Conservation (phyloP, 64 coral and sea anemone genomes). For the Stichodactyla mertensii region DNA sequence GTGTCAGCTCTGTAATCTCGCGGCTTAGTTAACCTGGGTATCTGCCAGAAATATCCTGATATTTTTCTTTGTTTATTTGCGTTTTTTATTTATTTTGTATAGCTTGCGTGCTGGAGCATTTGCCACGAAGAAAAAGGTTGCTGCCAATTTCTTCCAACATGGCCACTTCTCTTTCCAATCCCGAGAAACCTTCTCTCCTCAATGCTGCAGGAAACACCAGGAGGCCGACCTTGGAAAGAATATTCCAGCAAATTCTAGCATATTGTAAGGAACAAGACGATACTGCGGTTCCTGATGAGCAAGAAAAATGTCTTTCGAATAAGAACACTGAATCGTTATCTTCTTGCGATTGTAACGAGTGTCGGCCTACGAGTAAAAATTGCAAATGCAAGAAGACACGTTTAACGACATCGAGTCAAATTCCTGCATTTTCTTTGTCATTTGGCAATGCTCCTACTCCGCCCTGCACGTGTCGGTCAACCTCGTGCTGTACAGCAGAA, state of each 20-base stretch:
- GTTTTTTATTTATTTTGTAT: neutral
- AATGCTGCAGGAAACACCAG: neutral
- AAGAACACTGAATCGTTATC: neutral
- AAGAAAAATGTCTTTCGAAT: neutral
- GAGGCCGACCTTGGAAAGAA: neutral
- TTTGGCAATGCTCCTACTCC: neutral
- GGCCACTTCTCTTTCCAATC: neutral
- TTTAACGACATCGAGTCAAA: neutral
- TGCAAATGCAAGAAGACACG: neutral
- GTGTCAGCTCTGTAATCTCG: too few relatives aligned
- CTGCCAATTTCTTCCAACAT: neutral
- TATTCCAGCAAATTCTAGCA: neutral
- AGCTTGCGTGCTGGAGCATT: neutral
- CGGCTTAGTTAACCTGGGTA: too few relatives aligned
- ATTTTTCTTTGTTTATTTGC: too few relatives aligned
- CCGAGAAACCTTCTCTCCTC: neutral
- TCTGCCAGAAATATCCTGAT: too few relatives aligned
- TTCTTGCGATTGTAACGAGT: neutral
- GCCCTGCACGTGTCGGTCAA: neutral
- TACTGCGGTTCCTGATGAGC: neutral
- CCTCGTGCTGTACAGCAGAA: neutral
- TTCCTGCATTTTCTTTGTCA: neutral
- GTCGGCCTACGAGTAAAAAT: neutral
- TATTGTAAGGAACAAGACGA: neutral
- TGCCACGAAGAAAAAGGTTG: neutral